Conservation (phyloP, 2,888 invertebrate species). For the Crepidodera aurea region DNA sequence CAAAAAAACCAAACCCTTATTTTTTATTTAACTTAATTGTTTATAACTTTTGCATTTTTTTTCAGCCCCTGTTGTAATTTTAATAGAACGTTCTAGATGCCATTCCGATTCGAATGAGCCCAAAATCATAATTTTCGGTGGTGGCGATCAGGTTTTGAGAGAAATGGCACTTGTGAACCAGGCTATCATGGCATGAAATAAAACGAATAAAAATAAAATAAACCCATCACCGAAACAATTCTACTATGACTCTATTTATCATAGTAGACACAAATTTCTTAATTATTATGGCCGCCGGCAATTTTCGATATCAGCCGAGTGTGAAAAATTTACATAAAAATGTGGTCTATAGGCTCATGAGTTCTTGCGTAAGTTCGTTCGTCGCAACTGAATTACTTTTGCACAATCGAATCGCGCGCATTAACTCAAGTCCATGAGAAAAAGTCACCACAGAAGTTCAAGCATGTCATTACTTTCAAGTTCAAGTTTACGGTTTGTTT, state of each 20-base stretch:
- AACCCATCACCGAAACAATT: constrained; percentile 9
- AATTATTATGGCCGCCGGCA: constrained; percentile 34
- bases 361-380: constrained; percentile 44
- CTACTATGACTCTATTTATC: constrained; percentile 15
- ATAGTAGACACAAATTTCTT: constrained; percentile 29
- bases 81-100: too few species aligned
- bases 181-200: too few species aligned
- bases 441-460: background rate
- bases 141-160: too few species aligned
- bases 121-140: too few species aligned
- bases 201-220: too few species aligned
- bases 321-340: constrained; percentile 50
- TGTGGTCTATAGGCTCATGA: constrained; percentile 40
- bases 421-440: constrained; percentile 12
- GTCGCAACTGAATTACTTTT: constrained; percentile 12
- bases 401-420: constrained; percentile 10
- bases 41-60: too few species aligned
- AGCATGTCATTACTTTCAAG: background rate
- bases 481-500: constrained; percentile 23
- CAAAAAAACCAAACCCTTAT: too few species aligned
- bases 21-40: too few species aligned
- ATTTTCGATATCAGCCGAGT: constrained; percentile 47
- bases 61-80: too few species aligned
- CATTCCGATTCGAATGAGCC: too few species aligned
- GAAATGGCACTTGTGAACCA: too few species aligned